Conservation (phyloP, 2,113 vertebrate species). For the Melanerpes formicivorus region DNA sequence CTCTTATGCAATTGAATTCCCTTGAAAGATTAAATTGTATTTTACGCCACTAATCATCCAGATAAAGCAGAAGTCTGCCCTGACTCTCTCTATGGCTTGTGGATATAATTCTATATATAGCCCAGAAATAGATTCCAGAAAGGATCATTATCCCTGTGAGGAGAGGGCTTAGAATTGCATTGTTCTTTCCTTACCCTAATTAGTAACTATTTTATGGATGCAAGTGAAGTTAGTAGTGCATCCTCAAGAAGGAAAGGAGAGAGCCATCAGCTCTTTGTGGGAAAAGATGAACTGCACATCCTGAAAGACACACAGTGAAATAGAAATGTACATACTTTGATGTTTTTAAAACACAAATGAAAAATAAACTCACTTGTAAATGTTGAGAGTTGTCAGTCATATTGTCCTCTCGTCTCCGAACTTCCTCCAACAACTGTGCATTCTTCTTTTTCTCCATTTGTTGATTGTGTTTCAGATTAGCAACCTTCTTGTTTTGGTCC, state of each 20-base stretch:
- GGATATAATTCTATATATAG: background rate
- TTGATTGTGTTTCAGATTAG: slow-evolving; percentile 89
- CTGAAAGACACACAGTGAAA: background rate
- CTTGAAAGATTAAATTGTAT: background rate
- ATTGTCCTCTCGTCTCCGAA: slow-evolving; percentile 84
- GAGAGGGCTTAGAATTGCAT: background rate
- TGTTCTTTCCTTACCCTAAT: background rate
- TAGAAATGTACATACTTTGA: background rate
- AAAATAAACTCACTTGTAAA: slow-evolving; percentile 82
- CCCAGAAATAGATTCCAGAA: background rate
- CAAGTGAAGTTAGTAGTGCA: background rate
- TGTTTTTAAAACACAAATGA: background rate
- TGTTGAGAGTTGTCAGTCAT: slow-evolving; percentile 85
- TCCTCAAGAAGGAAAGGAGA: background rate
- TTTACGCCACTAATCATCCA: background rate
- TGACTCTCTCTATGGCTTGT: background rate
- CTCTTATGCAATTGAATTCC: background rate
- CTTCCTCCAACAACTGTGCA: slow-evolving; percentile 81
- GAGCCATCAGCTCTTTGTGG: background rate
- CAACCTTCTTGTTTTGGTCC: slow-evolving; percentile 92
- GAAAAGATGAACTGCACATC: background rate
- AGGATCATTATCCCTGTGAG: background rate
- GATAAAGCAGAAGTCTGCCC: background rate
- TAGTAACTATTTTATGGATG: background rate
- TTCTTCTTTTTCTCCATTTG: slow-evolving; percentile 90